These are phyloP conservation scores for Vombatus ursinus DNA, from an alignment of 2,113 vertebrate species.

Conservation along the genomic window DNA sequence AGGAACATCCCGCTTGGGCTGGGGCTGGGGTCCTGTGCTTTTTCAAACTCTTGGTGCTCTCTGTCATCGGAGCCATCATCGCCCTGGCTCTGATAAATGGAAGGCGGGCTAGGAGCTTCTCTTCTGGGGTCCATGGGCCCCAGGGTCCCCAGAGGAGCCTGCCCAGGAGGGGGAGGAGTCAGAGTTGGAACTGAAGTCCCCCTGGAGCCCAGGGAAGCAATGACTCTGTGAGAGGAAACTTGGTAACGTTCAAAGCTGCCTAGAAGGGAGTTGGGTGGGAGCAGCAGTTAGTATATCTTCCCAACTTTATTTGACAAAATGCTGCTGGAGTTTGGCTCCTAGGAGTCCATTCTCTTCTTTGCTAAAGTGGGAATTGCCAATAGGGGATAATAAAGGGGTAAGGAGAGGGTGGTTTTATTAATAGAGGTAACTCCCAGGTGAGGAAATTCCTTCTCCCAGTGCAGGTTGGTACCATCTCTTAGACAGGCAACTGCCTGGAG, in stretches of 20 bases:
- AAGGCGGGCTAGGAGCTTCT: background rate
- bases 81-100: background rate
- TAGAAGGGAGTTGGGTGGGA: background rate
- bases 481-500: background rate
- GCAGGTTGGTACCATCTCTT: background rate
- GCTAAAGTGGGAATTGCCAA: background rate
- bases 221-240: background rate
- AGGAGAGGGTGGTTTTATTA: background rate
- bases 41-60: background rate
- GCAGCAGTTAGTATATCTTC: background rate
- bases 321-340: background rate
- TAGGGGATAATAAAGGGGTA: background rate
- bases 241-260: conserved; percentile 24
- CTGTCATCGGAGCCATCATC: background rate
- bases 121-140: background rate
- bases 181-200: background rate
- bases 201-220: background rate
- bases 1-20: conserved; percentile 10
- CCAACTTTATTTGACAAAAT: background rate
- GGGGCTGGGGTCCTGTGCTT: conserved; percentile 33
- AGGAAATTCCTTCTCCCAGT: background rate
- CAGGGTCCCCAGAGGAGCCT: background rate
- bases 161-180: background rate
- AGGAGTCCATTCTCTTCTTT: background rate
- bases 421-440: background rate